A percentile compares a stretch with the other conserved stretches of the same genome.
Conservation (phyloP, 2,797 vertebrate species). For the Vireo griseus region DNA sequence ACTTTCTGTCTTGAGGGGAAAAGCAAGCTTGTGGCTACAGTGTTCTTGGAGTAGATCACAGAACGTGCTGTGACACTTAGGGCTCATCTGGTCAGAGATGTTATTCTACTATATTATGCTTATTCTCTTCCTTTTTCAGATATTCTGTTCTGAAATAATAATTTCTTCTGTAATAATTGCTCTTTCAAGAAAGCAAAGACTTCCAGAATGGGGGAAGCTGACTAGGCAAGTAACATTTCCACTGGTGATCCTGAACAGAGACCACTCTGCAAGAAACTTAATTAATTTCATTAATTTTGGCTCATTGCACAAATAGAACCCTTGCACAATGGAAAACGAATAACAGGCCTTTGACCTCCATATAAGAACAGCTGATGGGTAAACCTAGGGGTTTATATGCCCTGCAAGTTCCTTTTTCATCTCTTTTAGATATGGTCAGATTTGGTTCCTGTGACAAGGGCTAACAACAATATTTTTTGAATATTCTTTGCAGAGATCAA, state of each 20-base stretch:
- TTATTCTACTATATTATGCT: background rate
- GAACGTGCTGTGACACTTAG: background rate
- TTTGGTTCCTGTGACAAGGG: background rate
- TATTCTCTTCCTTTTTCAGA: background rate
- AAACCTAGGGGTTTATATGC: background rate
- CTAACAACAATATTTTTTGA: background rate
- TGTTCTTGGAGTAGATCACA: background rate
- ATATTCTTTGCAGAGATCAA: background rate
- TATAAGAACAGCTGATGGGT: background rate
- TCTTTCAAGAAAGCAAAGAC: background rate
- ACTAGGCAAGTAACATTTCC: background rate
- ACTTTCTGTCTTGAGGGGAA: background rate
- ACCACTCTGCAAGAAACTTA: background rate
- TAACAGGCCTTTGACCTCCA: background rate
- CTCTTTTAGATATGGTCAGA: background rate
- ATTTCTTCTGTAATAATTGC: background rate
- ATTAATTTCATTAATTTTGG: background rate
- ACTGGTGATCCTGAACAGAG: background rate
- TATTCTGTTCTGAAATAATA: background rate
- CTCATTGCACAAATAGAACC: background rate
- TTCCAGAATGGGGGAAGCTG: background rate
- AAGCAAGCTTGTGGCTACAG: background rate
- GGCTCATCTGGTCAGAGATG: background rate
- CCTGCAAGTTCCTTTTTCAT: background rate
- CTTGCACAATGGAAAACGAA: background rate